Conservation (phyloP, 1,140 invertebrate species). For the Halesus radiatus region DNA sequence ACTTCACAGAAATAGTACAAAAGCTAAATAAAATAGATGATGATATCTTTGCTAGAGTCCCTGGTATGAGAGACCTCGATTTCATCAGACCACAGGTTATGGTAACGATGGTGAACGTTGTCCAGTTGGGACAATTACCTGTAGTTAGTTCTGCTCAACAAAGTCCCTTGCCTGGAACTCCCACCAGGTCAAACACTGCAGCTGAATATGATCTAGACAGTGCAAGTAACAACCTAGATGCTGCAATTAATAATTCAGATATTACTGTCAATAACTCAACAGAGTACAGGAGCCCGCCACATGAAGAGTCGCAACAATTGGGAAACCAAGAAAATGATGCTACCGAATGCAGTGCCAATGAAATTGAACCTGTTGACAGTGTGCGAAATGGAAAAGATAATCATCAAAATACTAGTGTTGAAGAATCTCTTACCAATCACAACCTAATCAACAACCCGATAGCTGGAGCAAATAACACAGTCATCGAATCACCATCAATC, state of each 20-base stretch:
- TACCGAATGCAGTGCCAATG: not conserved
- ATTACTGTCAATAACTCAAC: slow-evolving; percentile 43
- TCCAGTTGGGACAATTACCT: slow-evolving; percentile 66
- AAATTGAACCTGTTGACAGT: no score
- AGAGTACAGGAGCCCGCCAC: slow-evolving; percentile 60
- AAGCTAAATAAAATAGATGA: not conserved
- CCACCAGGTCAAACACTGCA: slow-evolving; percentile 62
- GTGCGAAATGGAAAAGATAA: not conserved
- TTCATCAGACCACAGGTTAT: slow-evolving; percentile 61
- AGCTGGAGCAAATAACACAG: not conserved
- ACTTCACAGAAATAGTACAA: not conserved
- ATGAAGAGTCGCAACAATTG: slow-evolving; percentile 45
- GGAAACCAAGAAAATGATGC: slow-evolving; percentile 37
- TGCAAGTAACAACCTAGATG: no score
- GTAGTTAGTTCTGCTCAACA: slow-evolving; percentile 65
- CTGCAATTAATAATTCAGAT: slow-evolving; percentile 5
- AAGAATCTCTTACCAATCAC: not conserved
- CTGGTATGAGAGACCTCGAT: slow-evolving; percentile 59
- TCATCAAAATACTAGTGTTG: not conserved
- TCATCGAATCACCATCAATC: not conserved
- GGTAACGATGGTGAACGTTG: slow-evolving; percentile 63
- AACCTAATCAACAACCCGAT: not conserved
- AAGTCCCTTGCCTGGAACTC: slow-evolving; percentile 66
- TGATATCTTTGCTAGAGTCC: slow-evolving; percentile 49
- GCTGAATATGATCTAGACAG: slow-evolving; percentile 34